Evolutionary conservation across 2,113 vertebrate genomes (phyloP).

Genomic region (Halichoerus grypus): DNA sequence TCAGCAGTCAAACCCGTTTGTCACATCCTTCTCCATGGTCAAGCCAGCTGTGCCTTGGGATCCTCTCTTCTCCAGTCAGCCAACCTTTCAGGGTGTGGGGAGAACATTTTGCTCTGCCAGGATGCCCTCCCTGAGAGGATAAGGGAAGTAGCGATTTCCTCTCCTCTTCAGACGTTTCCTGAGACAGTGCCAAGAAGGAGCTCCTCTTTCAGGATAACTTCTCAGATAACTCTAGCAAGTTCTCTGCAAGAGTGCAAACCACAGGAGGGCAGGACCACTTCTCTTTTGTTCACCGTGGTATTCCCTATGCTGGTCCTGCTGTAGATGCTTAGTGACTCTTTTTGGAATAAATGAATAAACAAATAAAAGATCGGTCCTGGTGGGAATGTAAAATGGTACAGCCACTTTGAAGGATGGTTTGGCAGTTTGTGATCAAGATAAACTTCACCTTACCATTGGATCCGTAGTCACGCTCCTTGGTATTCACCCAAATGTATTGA

Average conservation of each 20-base stretch:
- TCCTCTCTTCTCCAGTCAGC: background rate
- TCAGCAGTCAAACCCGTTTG: background rate
- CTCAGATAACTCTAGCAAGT: background rate
- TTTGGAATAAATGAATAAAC: background rate
- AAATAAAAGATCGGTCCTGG: background rate
- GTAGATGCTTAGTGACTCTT: background rate
- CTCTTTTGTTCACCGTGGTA: background rate
- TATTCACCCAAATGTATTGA: background rate
- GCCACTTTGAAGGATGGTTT: background rate
- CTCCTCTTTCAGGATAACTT: background rate
- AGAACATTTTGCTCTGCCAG: background rate
- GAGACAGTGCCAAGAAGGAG: background rate
- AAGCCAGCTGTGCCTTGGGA: background rate
- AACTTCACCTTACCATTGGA: background rate
- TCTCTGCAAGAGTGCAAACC: accelerated
- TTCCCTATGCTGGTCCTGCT: background rate
- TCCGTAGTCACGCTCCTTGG: background rate
- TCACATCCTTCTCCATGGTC: background rate
- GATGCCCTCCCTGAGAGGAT: background rate
- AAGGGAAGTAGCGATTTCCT: accelerated
- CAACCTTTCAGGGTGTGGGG: background rate
- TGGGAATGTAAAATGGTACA: background rate
- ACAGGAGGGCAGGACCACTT: background rate
- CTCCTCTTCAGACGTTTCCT: background rate
- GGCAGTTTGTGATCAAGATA: background rate